Base-by-base conservation (phyloP, 2,888 invertebrate genomes). In the Polyommatus iphigenia region DNA sequence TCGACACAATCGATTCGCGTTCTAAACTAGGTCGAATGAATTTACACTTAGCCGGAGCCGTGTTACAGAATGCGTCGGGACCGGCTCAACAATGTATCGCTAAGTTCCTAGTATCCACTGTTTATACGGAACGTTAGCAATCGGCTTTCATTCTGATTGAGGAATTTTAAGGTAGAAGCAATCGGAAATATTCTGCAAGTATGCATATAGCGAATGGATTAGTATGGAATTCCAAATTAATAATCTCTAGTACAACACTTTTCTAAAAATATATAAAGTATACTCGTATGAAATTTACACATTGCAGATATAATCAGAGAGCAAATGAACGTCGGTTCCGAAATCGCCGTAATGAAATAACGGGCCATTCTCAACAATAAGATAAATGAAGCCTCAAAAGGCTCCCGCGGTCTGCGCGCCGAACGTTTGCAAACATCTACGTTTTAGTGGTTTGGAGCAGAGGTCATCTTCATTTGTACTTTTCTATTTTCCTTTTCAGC, bases 1-100 rank as follows among this genome's bases (percentile, higher is more conserved):
- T 87, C 84, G 87, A 84, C 81, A 83, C 81, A 82, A 88, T 87
- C 88, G 89, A 89, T 88, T 85, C 81, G 81, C 82, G 81, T 80
- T 80, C 78, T 77, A 77, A 79, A 79, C 78, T 81, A 79, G 81
- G 81, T 79, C 80, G 75, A 75, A 50, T 24, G 77, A 76, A 72
- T 72, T 77, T 76, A 67, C 78, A 57, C 77, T 77, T 71, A 71
- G 71, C 72, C 29, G 67, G 29, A 67, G 67, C 67, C 29, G 29
- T 67, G 67, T 67, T 67, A 67, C 67, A 67, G 67, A 67, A 67
- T 67, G 67, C 67, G 29, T 29, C 6, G 15, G 18, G 67, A 29
- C 67, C 67, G 67, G 29, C 18, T 29, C 29, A 29, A 67, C 67
- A 29, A 67, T 67, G 67, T 67, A 67, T 67, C 29, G 29, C 29